Evolutionary conservation across 2,888 invertebrate genomes (phyloP).

Genomic region (Oxytorus armatus): DNA sequence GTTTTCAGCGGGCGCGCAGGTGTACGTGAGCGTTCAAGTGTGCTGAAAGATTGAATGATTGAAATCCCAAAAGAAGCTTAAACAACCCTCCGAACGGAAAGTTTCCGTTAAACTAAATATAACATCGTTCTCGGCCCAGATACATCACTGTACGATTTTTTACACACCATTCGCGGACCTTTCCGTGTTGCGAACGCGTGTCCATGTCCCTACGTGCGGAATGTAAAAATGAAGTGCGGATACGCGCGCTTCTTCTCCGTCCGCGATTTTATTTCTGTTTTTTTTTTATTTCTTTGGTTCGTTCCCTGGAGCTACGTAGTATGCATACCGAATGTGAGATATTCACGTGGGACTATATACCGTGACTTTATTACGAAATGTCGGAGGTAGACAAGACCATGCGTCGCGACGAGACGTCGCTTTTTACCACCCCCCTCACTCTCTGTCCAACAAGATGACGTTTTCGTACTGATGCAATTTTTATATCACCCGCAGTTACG

Average conservation of each 20-base stretch:
- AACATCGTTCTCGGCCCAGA: background rate
- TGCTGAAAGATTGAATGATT: no score
- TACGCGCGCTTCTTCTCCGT: slow-evolving; percentile 45
- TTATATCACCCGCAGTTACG: slow-evolving; percentile 18
- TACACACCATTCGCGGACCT: background rate
- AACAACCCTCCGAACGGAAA: no score
- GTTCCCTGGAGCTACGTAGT: slow-evolving; percentile 41
- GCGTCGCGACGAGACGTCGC: slow-evolving; percentile 37
- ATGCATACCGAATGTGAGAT: slow-evolving; percentile 65
- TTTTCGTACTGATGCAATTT: slow-evolving; percentile 45
- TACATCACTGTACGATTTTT: background rate
- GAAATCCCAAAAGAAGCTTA: no score
- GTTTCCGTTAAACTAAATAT: no score
- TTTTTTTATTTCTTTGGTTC: slow-evolving; percentile 10
- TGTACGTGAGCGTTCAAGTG: no score
- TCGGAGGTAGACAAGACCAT: slow-evolving; percentile 45
- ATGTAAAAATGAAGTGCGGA: slow-evolving; percentile 63
- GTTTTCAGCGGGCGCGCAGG: no score
- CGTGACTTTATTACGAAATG: slow-evolving; percentile 67
- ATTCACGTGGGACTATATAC: slow-evolving; percentile 55
- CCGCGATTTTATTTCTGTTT: background rate
- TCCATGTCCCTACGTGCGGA: slow-evolving; percentile 47
- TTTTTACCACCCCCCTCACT: background rate
- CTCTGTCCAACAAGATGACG: slow-evolving; percentile 16
- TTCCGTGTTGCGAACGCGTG: slow-evolving; percentile 54